Percentiles rank a stretch among this genome's conserved stretches.
phyloP scores from a whole-genome alignment of 2,888 invertebrate species.

The Lepidonotus clava region DNA sequence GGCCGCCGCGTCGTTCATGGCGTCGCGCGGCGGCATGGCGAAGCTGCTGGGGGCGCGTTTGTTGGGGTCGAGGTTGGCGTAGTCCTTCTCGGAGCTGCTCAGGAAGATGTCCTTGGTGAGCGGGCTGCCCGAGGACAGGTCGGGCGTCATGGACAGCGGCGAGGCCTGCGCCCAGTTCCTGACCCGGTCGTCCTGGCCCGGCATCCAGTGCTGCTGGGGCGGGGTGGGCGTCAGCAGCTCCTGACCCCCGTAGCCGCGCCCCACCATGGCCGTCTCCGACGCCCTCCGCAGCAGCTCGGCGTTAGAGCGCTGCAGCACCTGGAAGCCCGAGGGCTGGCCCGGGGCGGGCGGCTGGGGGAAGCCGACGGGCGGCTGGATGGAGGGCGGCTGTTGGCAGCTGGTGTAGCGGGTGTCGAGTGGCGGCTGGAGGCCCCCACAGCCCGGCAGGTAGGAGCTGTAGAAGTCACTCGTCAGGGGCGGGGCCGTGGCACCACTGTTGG shows the following conservation, averaged over 20 bases:
- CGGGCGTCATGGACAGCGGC: constrained; percentile 60
- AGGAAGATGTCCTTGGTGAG: constrained; percentile 54
- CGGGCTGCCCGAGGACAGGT: constrained; percentile 51
- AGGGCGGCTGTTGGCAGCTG: constrained; percentile 43
- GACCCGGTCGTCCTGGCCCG: constrained; percentile 59
- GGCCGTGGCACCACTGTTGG: background rate
- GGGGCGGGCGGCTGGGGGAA: constrained; percentile 45
- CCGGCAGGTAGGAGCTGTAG: constrained; percentile 53
- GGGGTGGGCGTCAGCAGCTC: constrained; percentile 46
- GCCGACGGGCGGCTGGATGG: constrained; percentile 31
- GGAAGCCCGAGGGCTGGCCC: constrained; percentile 55
- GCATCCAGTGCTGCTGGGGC: constrained; percentile 57
- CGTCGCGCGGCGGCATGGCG: background rate
- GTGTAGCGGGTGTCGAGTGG: constrained; percentile 51
- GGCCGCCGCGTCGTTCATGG: constrained; percentile 40
- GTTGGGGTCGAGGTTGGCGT: constrained; percentile 45
- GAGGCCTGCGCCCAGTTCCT: constrained; percentile 62
- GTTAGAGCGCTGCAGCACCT: constrained; percentile 49
- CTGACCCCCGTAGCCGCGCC: constrained; percentile 42
- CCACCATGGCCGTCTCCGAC: constrained; percentile 56
- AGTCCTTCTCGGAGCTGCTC: constrained; percentile 48
- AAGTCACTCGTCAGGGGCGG: constrained; percentile 49
- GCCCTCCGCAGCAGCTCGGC: constrained; percentile 61
- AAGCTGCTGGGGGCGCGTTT: constrained; percentile 49
- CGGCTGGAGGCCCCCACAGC: constrained; percentile 18